Evolutionary conservation across 2,113 vertebrate species (phyloP), one percentile per base, ranked within the genome.

Genomic region (Hydrolagus affinis): DNA sequence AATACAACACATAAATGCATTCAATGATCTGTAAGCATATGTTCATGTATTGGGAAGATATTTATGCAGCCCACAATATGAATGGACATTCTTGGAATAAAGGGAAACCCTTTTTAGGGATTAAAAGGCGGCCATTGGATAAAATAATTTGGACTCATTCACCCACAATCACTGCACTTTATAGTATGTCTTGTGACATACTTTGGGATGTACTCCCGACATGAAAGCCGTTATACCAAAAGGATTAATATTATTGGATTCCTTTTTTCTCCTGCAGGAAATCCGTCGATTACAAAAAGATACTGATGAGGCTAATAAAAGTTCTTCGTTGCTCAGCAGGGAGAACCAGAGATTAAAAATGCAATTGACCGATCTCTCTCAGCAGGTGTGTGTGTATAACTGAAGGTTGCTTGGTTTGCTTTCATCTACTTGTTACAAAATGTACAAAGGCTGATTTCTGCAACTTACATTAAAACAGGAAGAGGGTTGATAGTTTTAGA

Each of bases 271-370:
- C 9, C 87, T 88, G 11, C 85, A 99, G 98, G 98, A 99, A 89
- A 96, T 99, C 86, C 95, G 97, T 8, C 94, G 95, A 56, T 89
- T 98, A 64, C 96, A 97, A 88, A 97, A 94, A 12, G 94, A 95
- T 0, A 89, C 95, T 0, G 98, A 99, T 89, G 96, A 96, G 86
- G 94, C 96, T 75, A 97, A 97, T 88, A 99, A 99, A 85, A 92
- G 91, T 11, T 91, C 95, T 0, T 95, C 96, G 60, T 70, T 96
- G 56, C 92, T 97, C 86, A 95, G 95, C 88, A 94, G 96, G 85
- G 96, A 97, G 66, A 98, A 94, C 86, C 96, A 96, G 88, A 95
- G 97, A 68, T 92, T 91, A 92, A 96, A 97, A 87, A 88, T 95
- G 86, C 96, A 98, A 92, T 90, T 97, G 25, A 91, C 92, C 87